These are phyloP conservation scores for Eidolon helvum DNA, from an alignment of 2,113 vertebrate species.

Conservation along the genomic window DNA sequence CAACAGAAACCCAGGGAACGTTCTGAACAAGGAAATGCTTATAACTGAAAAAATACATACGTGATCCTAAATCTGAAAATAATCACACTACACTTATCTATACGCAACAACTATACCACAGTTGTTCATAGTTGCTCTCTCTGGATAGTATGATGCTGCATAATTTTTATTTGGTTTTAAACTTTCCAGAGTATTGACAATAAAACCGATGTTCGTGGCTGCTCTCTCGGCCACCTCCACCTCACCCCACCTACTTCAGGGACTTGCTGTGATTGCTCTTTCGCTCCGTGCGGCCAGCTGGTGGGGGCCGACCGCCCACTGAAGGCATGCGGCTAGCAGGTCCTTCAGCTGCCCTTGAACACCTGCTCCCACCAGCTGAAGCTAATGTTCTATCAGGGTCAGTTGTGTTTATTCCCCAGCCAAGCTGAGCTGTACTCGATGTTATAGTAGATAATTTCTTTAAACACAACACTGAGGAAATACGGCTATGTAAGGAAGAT, in stretches of 20 bases:
- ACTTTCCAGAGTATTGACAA: background rate
- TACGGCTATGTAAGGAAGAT: background rate
- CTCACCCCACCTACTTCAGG: background rate
- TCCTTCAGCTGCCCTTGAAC: background rate
- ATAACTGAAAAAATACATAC: background rate
- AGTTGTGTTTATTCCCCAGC: background rate
- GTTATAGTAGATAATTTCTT: background rate
- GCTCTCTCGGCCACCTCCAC: background rate
- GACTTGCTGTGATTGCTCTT: rapidly evolving
- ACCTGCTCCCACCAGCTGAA: background rate
- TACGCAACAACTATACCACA: background rate
- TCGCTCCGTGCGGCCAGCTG: background rate
- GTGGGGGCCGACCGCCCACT: background rate
- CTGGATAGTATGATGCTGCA: background rate
- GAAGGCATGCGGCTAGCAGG: background rate
- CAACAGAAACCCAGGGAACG: background rate
- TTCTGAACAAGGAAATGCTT: background rate
- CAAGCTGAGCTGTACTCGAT: background rate
- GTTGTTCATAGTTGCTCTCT: background rate
- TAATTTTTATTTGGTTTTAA: background rate
- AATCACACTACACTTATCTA: background rate
- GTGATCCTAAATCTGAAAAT: background rate
- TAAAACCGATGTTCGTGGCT: background rate
- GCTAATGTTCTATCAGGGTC: background rate
- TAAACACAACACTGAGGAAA: background rate